Percentiles rank a stretch among this genome's conserved stretches.
phyloP scores from a whole-genome alignment of 2,113 vertebrate species.

The Beaufortia kweichowensis region DNA sequence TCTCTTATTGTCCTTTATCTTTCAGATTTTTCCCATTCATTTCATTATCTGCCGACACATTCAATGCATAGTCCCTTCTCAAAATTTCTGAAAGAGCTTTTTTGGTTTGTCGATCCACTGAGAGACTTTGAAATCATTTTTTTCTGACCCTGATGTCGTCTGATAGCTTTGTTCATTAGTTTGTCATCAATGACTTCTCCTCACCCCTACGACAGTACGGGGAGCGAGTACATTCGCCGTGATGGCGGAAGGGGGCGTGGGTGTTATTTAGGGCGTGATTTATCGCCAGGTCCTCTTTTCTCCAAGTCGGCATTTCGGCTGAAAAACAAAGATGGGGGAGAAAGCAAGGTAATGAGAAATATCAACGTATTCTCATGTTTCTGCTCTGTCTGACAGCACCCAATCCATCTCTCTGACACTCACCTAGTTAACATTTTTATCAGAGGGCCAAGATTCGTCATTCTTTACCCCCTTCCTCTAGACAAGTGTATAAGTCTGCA shows the following conservation, averaged over 20 bases:
- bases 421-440: conserved; percentile 95
- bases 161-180: conserved; percentile 83
- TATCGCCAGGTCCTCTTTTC: conserved; percentile 70
- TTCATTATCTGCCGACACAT: conserved; percentile 52
- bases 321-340: conserved; percentile 80
- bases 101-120: conserved; percentile 42
- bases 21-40: conserved; percentile 59
- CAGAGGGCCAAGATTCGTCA: conserved; percentile 85
- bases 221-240: conserved; percentile 74
- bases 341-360: conserved; percentile 86
- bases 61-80: conserved; percentile 55
- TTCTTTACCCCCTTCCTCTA: conserved; percentile 68
- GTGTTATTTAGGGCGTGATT: conserved; percentile 84
- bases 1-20: conserved; percentile 58
- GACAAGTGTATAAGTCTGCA: conserved; percentile 80
- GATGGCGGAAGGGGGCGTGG: conserved; percentile 58
- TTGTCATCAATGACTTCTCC: conserved; percentile 82
- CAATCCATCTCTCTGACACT: conserved; percentile 90
- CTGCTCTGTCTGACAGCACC: conserved; percentile 79
- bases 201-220: conserved; percentile 74
- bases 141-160: conserved; percentile 62
- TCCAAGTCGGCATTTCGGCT: conserved; percentile 77
- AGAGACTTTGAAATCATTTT: conserved; percentile 47
- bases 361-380: conserved; percentile 90
- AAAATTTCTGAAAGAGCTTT: conserved; percentile 48